Evolutionary conservation across 2,888 invertebrate genomes (phyloP).

Genomic region (Leucania comma): DNA sequence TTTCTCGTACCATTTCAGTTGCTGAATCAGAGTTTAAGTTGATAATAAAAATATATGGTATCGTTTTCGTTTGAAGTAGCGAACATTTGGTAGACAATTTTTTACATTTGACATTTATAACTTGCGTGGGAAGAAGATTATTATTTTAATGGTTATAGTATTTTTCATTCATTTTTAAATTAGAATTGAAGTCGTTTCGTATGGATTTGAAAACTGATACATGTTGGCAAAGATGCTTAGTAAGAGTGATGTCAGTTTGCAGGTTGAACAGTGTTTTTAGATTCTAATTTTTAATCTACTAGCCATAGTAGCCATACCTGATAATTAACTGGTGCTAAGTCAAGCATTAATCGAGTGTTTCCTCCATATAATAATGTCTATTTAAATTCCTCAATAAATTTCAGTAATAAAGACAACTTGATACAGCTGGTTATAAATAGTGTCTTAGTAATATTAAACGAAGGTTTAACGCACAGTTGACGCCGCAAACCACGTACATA

Average conservation of each 20-base stretch:
- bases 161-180: conserved; percentile 33
- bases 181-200: not conserved
- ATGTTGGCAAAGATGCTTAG: not conserved
- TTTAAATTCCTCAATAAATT: conserved; percentile 17
- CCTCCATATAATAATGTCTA: not conserved
- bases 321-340: conserved; percentile 12
- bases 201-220: conserved; percentile 2
- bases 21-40: conserved; percentile 28
- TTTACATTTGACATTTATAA: conserved; percentile 46
- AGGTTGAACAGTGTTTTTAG: not conserved
- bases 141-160: conserved; percentile 20
- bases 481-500: conserved; percentile 10
- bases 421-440: conserved; percentile 45
- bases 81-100: conserved; percentile 35
- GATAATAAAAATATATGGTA: conserved; percentile 34
- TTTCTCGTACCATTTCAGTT: conserved; percentile 12
- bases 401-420: conserved; percentile 13
- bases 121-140: conserved; percentile 32
- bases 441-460: conserved; percentile 26
- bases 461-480: conserved; percentile 34
- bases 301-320: not conserved
- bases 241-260: not conserved
- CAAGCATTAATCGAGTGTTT: conserved; percentile 19
- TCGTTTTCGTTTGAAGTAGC: conserved; percentile 43
- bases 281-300: conserved; percentile 19